These are phyloP conservation scores for Frankliniella fusca DNA, from an alignment of 2,888 invertebrate species.

Conservation along the genomic window DNA sequence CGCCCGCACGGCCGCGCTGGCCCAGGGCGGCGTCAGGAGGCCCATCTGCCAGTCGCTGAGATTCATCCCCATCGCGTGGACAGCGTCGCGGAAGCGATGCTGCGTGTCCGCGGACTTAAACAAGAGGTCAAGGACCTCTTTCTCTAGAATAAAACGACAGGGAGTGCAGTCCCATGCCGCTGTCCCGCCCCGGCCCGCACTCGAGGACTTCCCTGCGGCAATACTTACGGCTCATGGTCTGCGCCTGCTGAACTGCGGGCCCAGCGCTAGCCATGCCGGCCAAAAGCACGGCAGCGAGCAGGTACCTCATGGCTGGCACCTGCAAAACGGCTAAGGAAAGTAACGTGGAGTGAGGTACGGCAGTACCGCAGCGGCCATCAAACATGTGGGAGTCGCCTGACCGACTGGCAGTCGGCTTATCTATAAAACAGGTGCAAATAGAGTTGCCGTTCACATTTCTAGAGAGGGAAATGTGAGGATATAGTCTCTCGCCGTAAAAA, in stretches of 20 bases:
- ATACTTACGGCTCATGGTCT: background rate
- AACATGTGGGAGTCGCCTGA: too few relatives aligned
- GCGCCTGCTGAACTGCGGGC: background rate
- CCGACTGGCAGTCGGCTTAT: too few relatives aligned
- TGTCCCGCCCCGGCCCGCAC: too few relatives aligned
- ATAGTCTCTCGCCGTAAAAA: too few relatives aligned
- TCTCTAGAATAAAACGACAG: background rate
- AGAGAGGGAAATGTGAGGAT: too few relatives aligned
- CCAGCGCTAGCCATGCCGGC: background rate
- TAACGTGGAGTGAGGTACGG: too few relatives aligned
- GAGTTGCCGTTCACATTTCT: too few relatives aligned
- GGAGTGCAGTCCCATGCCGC: too few relatives aligned
- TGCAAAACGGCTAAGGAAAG: background rate
- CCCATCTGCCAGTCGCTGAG: background rate
- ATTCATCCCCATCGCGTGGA: background rate
- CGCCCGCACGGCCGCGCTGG: background rate
- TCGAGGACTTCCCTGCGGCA: too few relatives aligned
- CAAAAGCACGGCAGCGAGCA: background rate
- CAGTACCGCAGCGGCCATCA: too few relatives aligned
- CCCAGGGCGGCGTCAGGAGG: background rate
- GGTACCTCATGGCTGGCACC: background rate
- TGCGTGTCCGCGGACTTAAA: background rate
- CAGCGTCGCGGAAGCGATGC: background rate
- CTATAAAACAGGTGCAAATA: too few relatives aligned
- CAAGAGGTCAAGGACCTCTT: background rate